Base-by-base conservation (phyloP, 1,140 invertebrate genomes). In the Daktulosphaira vitifoliae region DNA sequence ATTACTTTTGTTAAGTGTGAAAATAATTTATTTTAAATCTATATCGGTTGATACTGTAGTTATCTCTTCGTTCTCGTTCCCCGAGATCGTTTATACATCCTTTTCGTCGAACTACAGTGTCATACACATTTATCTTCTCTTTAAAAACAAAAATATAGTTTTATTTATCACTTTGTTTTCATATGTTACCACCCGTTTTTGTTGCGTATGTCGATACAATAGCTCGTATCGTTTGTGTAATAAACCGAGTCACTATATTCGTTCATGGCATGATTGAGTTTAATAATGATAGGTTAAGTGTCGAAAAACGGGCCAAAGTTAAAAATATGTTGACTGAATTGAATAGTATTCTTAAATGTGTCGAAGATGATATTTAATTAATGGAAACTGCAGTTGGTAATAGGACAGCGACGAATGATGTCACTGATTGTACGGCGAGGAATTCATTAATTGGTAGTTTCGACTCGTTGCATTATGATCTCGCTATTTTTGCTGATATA, bases 121-220 rank as follows among this genome's bases (percentile, higher is more conserved):
- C n/a, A n/a, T n/a, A n/a, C n/a, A n/a, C n/a, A n/a, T n/a, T n/a
- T n/a, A n/a, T n/a, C n/a, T n/a, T n/a, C n/a, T n/a, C n/a, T n/a
- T n/a, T n/a, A n/a, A n/a, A n/a, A n/a, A n/a, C n/a, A n/a, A n/a
- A n/a, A n/a, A n/a, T n/a, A n/a, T n/a, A n/a, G n/a, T n/a, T n/a
- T n/a, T n/a, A n/a, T n/a, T n/a, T n/a, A n/a, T n/a, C n/a, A n/a
- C n/a, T n/a, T n/a, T n/a, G n/a, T n/a, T n/a, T 33, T 6, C 5
- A 33, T 6, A 33, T 33, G 29, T 33, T 11, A 6, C 29, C 11
- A 6, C 29, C 29, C 5, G 29, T 11, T 6, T 33, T 11, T 6
- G 29, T 33, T 33, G 29, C 5, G 11, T 33, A 33, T 33, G 29
- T 42, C 33, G 69, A 64, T 48, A n/a, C 18, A 0, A 59, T 48